Percentiles rank a stretch among this genome's conserved stretches.
These are phyloP conservation scores for Pan troglodytes DNA, from an alignment of 2,113 vertebrate species.

Conservation along the genomic window NHGRI_mPanTro3-v2.1_pri NC_072413.2:82471001-82471500, in stretches of 20 bases:
- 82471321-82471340: not conserved
- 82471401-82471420: not conserved
- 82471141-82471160: not conserved
- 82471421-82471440: not conserved
- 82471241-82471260: not conserved
- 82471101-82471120: not conserved
- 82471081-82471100: not conserved
- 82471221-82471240: not conserved
- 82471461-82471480: rapidly evolving
- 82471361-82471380: not conserved
- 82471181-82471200: not conserved
- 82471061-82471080: not conserved
- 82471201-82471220: not conserved
- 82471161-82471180: not conserved
- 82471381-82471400: not conserved
- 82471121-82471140: not conserved
- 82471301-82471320: rapidly evolving
- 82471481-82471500: not conserved
- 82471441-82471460: rapidly evolving
- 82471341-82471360: not conserved
- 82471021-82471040: not conserved
- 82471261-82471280: rapidly evolving
- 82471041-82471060: not conserved
- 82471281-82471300: not conserved
- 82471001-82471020: not conserved